A percentile compares a stretch with the other conserved stretches of the same genome.
phyloP scores from a whole-genome alignment of 2,888 invertebrate genomes.

The Andrena haemorrhoa region DNA sequence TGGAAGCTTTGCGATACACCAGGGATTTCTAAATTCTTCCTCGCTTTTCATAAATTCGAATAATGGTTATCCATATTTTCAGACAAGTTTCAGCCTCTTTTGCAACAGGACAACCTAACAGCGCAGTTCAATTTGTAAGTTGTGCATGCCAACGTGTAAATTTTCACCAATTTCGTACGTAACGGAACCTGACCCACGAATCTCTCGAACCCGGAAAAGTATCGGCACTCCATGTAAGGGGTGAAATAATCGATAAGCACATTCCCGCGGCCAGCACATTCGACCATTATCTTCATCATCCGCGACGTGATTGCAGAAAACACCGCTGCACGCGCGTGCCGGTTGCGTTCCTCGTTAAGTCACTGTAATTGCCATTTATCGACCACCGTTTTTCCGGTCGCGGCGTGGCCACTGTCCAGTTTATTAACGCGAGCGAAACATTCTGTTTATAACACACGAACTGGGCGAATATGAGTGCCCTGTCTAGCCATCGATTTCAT shows the following conservation, averaged over 20 bases:
- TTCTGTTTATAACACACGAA: no score
- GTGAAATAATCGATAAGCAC: slow-evolving; percentile 23
- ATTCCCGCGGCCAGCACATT: slow-evolving; percentile 15
- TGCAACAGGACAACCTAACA: neutral
- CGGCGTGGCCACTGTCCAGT: neutral
- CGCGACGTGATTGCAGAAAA: slow-evolving; percentile 24
- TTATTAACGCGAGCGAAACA: neutral
- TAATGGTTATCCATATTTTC: no score
- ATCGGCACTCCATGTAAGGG: slow-evolving; percentile 49
- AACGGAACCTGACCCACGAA: neutral
- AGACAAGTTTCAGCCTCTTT: neutral
- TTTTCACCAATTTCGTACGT: neutral
- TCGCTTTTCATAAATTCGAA: no score
- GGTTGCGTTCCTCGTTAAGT: slow-evolving; percentile 1
- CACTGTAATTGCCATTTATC: slow-evolving; percentile 7
- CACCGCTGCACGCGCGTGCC: neutral
- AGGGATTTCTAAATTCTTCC: no score
- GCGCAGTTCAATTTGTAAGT: neutral
- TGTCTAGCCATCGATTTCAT: no score
- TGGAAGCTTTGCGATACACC: no score
- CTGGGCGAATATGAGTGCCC: no score
- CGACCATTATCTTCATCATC: slow-evolving; percentile 51
- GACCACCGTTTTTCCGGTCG: slow-evolving; percentile 14
- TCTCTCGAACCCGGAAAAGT: slow-evolving; percentile 37
- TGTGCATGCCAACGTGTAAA: neutral